Percentiles rank a stretch among this genome's conserved stretches.
Evolutionary conservation across 2,888 invertebrate species (phyloP).

Genomic region (Andrena chrysosceles): DNA sequence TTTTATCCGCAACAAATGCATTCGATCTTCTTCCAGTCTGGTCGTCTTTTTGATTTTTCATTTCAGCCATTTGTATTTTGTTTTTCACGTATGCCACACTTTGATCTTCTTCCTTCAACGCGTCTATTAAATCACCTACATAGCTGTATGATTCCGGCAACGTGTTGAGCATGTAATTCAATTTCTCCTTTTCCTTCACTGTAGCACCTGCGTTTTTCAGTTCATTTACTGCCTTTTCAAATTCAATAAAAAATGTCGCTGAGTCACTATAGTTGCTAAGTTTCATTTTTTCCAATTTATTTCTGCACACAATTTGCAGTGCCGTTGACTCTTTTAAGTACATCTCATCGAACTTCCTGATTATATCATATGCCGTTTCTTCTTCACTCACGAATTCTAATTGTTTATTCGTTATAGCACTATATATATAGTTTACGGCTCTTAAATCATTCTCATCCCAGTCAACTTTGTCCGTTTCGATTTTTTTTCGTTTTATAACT

Average conservation of each 20-base stretch:
- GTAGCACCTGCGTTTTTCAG: not conserved
- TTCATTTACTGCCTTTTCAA: slow-evolving; percentile 59
- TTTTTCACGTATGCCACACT: slow-evolving; percentile 68
- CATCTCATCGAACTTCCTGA: slow-evolving; percentile 35
- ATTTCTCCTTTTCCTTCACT: not conserved
- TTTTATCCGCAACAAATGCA: slow-evolving; percentile 37
- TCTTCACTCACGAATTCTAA: slow-evolving; percentile 30
- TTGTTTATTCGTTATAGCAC: slow-evolving; percentile 31
- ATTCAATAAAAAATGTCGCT: slow-evolving; percentile 28
- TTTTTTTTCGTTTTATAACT: slow-evolving; percentile 15
- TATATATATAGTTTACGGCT: slow-evolving; percentile 60
- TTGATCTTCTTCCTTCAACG: slow-evolving; percentile 62
- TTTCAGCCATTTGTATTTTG: slow-evolving; percentile 60
- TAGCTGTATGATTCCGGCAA: slow-evolving; percentile 68
- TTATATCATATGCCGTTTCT: slow-evolving; percentile 14
- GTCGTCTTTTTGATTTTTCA: slow-evolving; percentile 6
- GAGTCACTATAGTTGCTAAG: slow-evolving; percentile 32
- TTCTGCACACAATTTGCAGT: slow-evolving; percentile 38
- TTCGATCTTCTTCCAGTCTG: slow-evolving; percentile 21
- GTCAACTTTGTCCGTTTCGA: slow-evolving; percentile 5
- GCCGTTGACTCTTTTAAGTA: slow-evolving; percentile 45
- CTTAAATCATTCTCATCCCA: slow-evolving; percentile 64
- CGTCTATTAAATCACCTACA: slow-evolving; percentile 19
- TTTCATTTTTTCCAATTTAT: slow-evolving; percentile 32
- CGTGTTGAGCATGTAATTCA: slow-evolving; percentile 69